These are phyloP conservation scores for Panthera leo DNA, from an alignment of 2,113 vertebrate species.

Conservation along the genomic window DNA sequence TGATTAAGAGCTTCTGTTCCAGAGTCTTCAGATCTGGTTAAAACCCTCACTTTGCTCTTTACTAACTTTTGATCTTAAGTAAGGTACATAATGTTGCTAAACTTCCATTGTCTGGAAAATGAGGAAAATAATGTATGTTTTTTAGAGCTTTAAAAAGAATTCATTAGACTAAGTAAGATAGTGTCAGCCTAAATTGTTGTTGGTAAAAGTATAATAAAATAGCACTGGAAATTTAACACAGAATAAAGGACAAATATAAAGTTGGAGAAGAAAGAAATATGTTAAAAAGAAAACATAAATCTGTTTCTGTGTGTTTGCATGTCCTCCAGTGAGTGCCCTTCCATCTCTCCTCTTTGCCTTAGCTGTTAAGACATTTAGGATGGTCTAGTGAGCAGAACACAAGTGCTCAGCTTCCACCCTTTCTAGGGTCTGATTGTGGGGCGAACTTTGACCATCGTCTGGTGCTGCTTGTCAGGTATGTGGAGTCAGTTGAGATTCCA, in stretches of 20 bases:
- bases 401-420: no score
- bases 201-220: background rate
- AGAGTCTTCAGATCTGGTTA: background rate
- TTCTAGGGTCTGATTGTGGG: background rate
- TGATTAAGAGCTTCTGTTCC: background rate
- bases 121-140: background rate
- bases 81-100: slow-evolving; percentile 42
- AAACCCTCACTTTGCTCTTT: background rate
- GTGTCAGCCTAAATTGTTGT: background rate
- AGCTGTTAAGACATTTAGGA: background rate
- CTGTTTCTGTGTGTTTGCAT: background rate
- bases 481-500: background rate
- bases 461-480: rapidly evolving
- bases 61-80: background rate
- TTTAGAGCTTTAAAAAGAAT: background rate
- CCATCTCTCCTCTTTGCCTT: background rate
- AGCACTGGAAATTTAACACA: background rate
- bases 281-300: background rate
- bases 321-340: background rate
- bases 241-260: background rate
- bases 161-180: background rate
- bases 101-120: background rate
- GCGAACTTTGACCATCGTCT: rapidly evolving
- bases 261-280: background rate
- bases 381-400: background rate